Evolutionary conservation across 2,888 invertebrate genomes (phyloP), one percentile per base, ranked within the genome.

Genomic region (Hypomecis punctinalis): DNA sequence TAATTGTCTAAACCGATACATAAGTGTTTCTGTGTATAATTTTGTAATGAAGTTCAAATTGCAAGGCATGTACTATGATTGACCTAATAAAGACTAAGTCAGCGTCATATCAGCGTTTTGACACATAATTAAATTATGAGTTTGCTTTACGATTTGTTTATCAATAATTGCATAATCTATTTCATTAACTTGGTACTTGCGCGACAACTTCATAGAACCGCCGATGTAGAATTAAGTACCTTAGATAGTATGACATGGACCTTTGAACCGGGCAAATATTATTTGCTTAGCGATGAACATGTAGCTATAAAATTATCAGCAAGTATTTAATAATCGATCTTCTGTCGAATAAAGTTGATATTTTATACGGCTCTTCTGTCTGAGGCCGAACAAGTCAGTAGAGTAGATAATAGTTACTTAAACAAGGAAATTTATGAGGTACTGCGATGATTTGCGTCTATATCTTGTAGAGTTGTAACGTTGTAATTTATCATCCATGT

Each of bases 51-150:
- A 81, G 83, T 82, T 86, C 84, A 78, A 72, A 81, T 87, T 84
- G 80, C 85, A 82, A 71, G 70, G 82, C 78, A 78, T 76, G 76
- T 75, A 75, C 76, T 78, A 77, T 76, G 79, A 76, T 73, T 85
- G 89, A 88, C 88, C 90, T 73, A 89, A 83, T 87, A 86, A 84
- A 74, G 74, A 76, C 74, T 74, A 75, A 73, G 76, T 77, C 77
- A 80, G 70, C 76, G 76, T 76, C 80, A 67, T 82, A 87, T 87
- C 85, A 85, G 82, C 83, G 77, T 82, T 85, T 80, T 77, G 77
- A 87, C 80, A 83, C 70, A 76, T 81, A 77, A 79, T 80, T 80
- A 78, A 86, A 80, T 82, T 82, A 76, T 77, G 75, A 56, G 71
- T 77, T 72, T 77, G 70, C 66, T 82, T 78, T 80, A 81, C 77